These are phyloP conservation scores for Amiota communis DNA, from an alignment of 2,888 invertebrate genomes.

Conservation along the genomic window DNA sequence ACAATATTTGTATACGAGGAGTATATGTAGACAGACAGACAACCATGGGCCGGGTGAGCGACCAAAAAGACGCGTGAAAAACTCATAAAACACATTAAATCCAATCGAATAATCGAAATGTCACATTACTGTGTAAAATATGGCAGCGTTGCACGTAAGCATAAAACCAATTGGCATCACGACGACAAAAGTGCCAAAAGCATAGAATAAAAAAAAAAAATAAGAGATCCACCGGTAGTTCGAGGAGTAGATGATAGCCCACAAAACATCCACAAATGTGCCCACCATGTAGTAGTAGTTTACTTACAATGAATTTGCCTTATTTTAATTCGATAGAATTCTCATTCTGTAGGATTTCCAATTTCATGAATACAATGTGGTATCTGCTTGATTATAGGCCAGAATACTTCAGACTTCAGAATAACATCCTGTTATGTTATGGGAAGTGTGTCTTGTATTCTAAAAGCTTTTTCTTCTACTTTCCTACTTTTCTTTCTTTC, in stretches of 20 bases:
- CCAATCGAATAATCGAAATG: constrained; percentile 74
- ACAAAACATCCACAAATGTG: constrained; percentile 51
- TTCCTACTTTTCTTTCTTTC: neutral
- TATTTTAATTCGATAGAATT: constrained; percentile 41
- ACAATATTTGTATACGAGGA: neutral
- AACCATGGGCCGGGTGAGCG: constrained; percentile 38
- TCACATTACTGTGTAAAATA: constrained; percentile 74
- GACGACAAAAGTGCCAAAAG: neutral
- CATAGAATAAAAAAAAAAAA: neutral
- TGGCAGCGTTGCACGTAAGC: constrained; percentile 57
- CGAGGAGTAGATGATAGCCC: constrained; percentile 35
- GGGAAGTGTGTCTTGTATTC: constrained; percentile 22
- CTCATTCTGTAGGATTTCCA: constrained; percentile 46
- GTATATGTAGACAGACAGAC: constrained; percentile 12
- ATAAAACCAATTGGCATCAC: constrained; percentile 28
- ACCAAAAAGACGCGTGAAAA: constrained; percentile 53
- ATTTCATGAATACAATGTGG: constrained; percentile 35
- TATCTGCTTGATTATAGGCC: constrained; percentile 47
- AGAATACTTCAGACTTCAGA: constrained; percentile 40
- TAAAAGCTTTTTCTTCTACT: constrained; percentile 26
- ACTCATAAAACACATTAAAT: constrained; percentile 73
- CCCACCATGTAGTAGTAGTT: constrained; percentile 30
- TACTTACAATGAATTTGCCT: neutral
- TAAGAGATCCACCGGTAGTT: constrained; percentile 34
- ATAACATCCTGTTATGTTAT: neutral